Conservation (phyloP, 2,888 invertebrate genomes). For the Leptinotarsa haldemani region DNA sequence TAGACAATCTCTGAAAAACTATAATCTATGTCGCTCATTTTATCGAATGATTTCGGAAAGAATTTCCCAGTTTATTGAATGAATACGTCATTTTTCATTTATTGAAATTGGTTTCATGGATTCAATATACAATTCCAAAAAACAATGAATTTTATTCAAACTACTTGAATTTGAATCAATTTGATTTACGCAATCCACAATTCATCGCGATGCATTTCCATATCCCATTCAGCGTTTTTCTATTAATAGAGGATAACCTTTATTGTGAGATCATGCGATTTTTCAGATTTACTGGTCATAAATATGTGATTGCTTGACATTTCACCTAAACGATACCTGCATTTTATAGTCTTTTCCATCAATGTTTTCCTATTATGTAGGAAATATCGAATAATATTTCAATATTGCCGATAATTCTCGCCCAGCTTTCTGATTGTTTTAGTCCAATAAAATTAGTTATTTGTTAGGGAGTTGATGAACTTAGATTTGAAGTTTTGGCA, state of each 20-base stretch:
- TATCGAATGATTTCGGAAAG: too few species aligned
- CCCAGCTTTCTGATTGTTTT: neutral
- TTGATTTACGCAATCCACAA: neutral
- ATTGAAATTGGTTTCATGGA: neutral
- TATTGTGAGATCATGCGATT: neutral
- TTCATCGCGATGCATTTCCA: neutral
- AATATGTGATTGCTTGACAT: constrained; percentile 12
- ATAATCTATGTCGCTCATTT: too few species aligned
- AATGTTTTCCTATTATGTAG: neutral
- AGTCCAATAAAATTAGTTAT: neutral
- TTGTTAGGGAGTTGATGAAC: too few species aligned
- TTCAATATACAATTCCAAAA: neutral
- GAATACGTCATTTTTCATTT: neutral
- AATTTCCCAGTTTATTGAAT: too few species aligned
- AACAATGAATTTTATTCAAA: neutral
- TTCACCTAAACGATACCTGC: constrained; percentile 5
- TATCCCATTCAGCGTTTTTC: neutral
- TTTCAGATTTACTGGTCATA: constrained; percentile 14
- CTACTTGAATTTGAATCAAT: neutral
- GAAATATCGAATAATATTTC: neutral
- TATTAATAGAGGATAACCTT: constrained; percentile 4
- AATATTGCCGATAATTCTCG: constrained; percentile 1
- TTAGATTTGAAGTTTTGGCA: too few species aligned
- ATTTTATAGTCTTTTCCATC: constrained; percentile 20
- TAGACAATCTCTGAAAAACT: too few species aligned